A percentile compares a stretch with the other conserved stretches of the same genome.
Evolutionary conservation across 2,888 invertebrate genomes (phyloP).

Genomic region (Hemithea aestivaria): DNA sequence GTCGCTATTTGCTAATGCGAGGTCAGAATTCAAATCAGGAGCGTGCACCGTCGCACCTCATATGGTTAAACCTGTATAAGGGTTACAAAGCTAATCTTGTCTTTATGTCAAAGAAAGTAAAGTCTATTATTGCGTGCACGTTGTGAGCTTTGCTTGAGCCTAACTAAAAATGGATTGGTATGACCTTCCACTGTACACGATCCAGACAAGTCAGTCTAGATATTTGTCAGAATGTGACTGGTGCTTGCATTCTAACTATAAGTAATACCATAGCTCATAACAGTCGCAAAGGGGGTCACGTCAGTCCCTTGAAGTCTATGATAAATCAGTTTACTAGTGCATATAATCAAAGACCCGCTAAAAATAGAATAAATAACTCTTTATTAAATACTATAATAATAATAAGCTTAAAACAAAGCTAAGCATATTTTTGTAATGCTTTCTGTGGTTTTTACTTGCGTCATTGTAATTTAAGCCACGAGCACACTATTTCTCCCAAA

Average conservation of each 20-base stretch:
- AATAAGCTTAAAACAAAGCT: no score
- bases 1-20: constrained; percentile 33
- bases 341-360: no score
- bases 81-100: constrained; percentile 23
- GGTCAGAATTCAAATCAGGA: constrained; percentile 41
- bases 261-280: neutral
- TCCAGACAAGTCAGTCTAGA: constrained; percentile 39
- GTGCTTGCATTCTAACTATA: neutral
- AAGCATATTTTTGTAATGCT: no score
- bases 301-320: no score
- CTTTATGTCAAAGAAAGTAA: constrained; percentile 25
- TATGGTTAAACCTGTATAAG: constrained; percentile 25
- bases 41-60: constrained; percentile 21
- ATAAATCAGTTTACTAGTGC: no score
- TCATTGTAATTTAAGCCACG: no score
- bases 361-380: no score
- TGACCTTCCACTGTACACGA: constrained; percentile 58
- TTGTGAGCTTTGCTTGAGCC: constrained; percentile 6
- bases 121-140: constrained; percentile 18
- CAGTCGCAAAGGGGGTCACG: no score
- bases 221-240: constrained; percentile 9
- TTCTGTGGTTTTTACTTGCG: no score
- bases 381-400: no score
- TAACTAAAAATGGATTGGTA: constrained; percentile 22
- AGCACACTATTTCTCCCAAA: no score